A percentile compares a stretch with the other conserved stretches of the same genome.
Evolutionary conservation across 2,113 vertebrate species (phyloP).

Genomic region (Calypte anna): DNA sequence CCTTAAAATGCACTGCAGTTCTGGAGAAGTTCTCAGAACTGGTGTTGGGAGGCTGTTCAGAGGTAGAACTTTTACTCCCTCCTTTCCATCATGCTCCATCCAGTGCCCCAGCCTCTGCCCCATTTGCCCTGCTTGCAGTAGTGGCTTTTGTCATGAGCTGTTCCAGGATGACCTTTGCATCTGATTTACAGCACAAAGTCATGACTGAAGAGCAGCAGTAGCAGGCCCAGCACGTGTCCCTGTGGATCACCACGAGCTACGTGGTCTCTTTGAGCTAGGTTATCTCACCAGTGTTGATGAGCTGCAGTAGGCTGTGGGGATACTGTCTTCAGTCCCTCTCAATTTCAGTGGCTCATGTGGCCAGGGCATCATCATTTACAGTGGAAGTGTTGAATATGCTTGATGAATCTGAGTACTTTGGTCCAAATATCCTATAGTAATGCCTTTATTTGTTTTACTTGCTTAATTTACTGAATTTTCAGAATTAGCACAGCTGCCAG

Average conservation of each 20-base stretch:
- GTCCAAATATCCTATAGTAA: neutral
- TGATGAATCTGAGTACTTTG: neutral
- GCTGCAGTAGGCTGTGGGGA: neutral
- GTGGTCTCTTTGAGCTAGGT: neutral
- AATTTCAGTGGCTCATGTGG: neutral
- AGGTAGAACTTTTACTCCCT: neutral
- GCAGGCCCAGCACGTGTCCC: accelerated
- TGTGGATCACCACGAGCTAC: accelerated
- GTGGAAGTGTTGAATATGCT: neutral
- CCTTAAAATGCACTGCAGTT: neutral
- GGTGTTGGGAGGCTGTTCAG: neutral
- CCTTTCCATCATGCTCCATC: neutral
- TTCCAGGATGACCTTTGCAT: neutral
- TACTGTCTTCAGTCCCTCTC: accelerated
- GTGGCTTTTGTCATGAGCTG: neutral
- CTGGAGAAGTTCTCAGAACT: neutral
- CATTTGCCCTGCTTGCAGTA: neutral
- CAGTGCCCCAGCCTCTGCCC: neutral
- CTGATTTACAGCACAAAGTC: accelerated
- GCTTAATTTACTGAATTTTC: neutral
- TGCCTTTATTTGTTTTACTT: neutral
- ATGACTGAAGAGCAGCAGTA: neutral
- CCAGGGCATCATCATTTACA: neutral
- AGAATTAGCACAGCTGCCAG: neutral
- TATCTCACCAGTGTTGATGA: accelerated